Conservation (phyloP, 1,140 invertebrate genomes). For the Aphelinus certus region DNA sequence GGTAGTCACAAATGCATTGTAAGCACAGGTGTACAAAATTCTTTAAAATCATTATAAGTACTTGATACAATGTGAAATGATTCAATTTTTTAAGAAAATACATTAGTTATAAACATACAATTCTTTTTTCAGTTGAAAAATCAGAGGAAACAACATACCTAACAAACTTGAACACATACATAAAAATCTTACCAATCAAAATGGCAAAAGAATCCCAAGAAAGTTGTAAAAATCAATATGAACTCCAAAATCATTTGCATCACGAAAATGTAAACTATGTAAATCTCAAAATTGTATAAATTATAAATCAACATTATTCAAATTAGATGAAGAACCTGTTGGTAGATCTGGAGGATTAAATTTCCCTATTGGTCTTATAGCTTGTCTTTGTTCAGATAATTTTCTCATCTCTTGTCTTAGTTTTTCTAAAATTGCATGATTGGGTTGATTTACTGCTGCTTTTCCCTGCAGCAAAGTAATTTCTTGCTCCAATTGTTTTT, state of each 20-base stretch:
- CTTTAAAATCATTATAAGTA: slow-evolving; percentile 11
- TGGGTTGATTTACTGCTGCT: slow-evolving; percentile 90
- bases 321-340: slow-evolving; percentile 74
- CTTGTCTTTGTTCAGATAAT: slow-evolving; percentile 73
- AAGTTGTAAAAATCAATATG: too few relatives aligned
- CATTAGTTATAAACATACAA: slow-evolving; percentile 27
- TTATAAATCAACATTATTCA: slow-evolving; percentile 78
- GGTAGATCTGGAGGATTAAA: slow-evolving; percentile 76
- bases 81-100: slow-evolving; percentile 21
- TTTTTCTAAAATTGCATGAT: slow-evolving; percentile 92
- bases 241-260: too few relatives aligned
- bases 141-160: too few relatives aligned
- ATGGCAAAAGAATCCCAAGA: too few relatives aligned
- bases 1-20: too few relatives aligned
- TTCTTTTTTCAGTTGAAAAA: neutral
- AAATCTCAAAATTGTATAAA: slow-evolving; percentile 7
- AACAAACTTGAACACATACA: too few relatives aligned
- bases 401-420: slow-evolving; percentile 89
- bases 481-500: slow-evolving; percentile 93
- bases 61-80: slow-evolving; percentile 5
- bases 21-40: too few relatives aligned
- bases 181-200: too few relatives aligned
- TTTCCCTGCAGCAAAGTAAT: slow-evolving; percentile 91
- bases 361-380: slow-evolving; percentile 79
- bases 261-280: neutral